Base-by-base conservation (phyloP, 64 coral and sea anemone genomes). In the Acropora yongei region DNA sequence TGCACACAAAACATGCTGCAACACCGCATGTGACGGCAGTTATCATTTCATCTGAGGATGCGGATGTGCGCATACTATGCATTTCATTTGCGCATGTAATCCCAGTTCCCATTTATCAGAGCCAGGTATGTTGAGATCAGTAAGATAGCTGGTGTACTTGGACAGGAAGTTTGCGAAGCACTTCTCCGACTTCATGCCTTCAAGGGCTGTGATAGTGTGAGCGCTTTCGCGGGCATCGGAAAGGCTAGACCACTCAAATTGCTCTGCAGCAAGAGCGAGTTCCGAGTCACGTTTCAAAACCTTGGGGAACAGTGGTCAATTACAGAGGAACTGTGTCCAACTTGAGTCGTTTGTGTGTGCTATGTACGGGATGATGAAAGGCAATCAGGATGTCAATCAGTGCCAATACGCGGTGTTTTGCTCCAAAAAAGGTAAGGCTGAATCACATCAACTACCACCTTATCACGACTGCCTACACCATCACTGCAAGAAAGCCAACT, bases 371-470 rank as follows among this genome's bases (percentile, higher is more conserved):
- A 18, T 44, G 14, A 78, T 6, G 4, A 41, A 41, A 43, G 77
- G 43, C 49, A 72, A 19, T 39, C 58, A 63, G 11, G 75, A 78
- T 49, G 75, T 78, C 16, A 78, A 78, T 40, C 16, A 78, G 41
- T 40, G 13, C 11, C 2, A 40, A 16, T 78, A 78, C 75, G 30
- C 1, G 1, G 30, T 87, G 67, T 74, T 87, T 73, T 87, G 84
- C 48, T 44, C 84, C 4, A 87, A 46, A 51, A 87, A 72, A 72
- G 68, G 84, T 1, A 5, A 87, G 42, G 13, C 65, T 1, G 68
- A 89, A 79, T 79, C 88, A 57, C 30, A 89, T 43, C 87, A 89
- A 60, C 51, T 89, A 46, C 87, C 55, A 78, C 76, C 49, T 46
- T 78, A 44, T 51, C 16, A 3, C 16, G 76, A 78, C 41, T 78